Evolutionary conservation across 2,797 vertebrate genomes (phyloP).

Genomic region (Lacerta bilineata): DNA sequence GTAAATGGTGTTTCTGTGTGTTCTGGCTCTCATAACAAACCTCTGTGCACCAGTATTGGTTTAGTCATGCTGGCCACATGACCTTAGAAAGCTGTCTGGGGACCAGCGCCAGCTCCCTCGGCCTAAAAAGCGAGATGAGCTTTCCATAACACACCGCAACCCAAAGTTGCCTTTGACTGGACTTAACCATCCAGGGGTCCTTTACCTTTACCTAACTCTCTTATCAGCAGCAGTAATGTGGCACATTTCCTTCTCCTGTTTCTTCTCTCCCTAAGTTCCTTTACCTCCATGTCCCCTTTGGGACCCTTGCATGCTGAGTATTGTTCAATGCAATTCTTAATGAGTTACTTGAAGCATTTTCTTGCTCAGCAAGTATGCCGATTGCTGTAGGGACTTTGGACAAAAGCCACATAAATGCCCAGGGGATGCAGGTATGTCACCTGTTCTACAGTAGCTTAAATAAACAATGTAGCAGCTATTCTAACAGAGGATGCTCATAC

Average conservation of each 20-base stretch:
- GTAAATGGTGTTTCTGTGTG: too few species aligned
- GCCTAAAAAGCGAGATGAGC: too few species aligned
- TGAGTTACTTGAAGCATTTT: neutral
- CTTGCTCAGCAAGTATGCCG: neutral
- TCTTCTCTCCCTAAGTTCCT: neutral
- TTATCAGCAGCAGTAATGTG: neutral
- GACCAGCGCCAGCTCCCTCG: too few species aligned
- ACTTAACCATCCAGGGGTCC: too few species aligned
- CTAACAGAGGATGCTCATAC: neutral
- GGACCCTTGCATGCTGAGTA: neutral
- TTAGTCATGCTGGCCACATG: too few species aligned
- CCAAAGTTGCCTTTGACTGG: too few species aligned
- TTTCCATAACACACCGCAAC: too few species aligned
- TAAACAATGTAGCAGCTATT: conserved; percentile 10
- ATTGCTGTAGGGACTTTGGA: conserved; percentile 11
- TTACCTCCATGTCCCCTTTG: neutral
- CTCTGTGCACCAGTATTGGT: too few species aligned
- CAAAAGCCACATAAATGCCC: neutral
- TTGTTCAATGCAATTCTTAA: neutral
- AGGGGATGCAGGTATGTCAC: too few species aligned
- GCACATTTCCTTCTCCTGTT: neutral
- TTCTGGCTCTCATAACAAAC: too few species aligned
- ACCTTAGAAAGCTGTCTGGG: too few species aligned
- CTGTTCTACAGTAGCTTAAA: neutral
- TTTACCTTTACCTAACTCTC: too few species aligned